Percentiles rank a stretch among this genome's conserved stretches.
These are phyloP conservation scores for Drosophila cognata DNA, from an alignment of 2,888 invertebrate genomes.

Conservation along the genomic window DNA sequence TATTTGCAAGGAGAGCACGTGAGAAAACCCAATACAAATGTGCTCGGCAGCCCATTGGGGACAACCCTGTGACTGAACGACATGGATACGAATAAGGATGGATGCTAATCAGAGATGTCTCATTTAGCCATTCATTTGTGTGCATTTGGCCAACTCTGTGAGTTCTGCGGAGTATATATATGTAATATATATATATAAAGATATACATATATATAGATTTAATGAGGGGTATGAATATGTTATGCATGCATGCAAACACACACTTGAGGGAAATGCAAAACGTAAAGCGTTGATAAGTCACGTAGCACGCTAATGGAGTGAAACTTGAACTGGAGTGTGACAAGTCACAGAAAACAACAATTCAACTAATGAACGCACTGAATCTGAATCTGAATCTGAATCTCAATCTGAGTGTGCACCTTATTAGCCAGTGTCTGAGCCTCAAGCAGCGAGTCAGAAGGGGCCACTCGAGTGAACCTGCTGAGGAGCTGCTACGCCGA, in stretches of 20 bases:
- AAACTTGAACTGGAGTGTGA: conserved; percentile 60
- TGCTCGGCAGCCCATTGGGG: background rate
- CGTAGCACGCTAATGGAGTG: conserved; percentile 65
- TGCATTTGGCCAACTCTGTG: background rate
- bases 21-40: background rate
- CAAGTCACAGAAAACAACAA: conserved; percentile 39
- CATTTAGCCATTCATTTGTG: background rate
- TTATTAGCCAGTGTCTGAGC: conserved; percentile 10
- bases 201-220: background rate
- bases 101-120: background rate
- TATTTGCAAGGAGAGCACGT: conserved; percentile 30
- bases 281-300: conserved; percentile 58
- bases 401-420: background rate
- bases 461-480: conserved; percentile 41
- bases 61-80: background rate
- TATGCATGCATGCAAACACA: background rate
- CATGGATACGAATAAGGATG: background rate
- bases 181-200: background rate
- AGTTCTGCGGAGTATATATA: background rate
- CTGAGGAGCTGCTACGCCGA: background rate
- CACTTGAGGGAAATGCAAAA: background rate
- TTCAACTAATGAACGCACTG: conserved; percentile 32
- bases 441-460: background rate
- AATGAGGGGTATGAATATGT: background rate
- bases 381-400: background rate